Evolutionary conservation across 2,888 invertebrate genomes (phyloP).

Genomic region (Xanthia togata): DNA sequence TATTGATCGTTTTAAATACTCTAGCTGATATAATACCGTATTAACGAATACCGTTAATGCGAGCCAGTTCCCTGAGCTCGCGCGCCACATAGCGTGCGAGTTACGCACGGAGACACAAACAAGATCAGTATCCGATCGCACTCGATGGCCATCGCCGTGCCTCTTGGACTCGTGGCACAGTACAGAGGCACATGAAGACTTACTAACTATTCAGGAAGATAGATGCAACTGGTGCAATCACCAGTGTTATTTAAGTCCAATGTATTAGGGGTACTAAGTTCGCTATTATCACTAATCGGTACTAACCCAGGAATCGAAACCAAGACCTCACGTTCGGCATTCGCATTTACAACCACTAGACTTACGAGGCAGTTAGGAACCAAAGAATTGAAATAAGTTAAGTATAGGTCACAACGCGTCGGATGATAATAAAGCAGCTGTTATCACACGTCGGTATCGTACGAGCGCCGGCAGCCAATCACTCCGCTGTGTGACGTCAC

Average conservation of each 20-base stretch:
- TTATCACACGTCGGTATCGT: neutral
- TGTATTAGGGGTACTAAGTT: neutral
- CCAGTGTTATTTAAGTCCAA: neutral
- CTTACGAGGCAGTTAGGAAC: neutral
- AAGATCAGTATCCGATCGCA: neutral
- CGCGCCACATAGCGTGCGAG: neutral
- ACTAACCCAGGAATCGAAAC: neutral
- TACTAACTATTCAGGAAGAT: neutral
- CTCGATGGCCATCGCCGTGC: neutral
- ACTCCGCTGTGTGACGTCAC: slow-evolving; percentile 15
- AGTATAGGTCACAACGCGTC: neutral
- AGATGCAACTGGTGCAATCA: neutral
- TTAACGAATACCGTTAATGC: too few relatives aligned
- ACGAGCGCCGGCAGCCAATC: slow-evolving; percentile 19
- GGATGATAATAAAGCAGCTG: slow-evolving; percentile 2
- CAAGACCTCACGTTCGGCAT: neutral
- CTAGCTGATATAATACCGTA: too few relatives aligned
- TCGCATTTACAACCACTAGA: neutral
- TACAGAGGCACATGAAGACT: too few relatives aligned
- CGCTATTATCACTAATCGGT: neutral
- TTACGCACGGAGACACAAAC: neutral
- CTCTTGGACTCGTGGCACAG: neutral
- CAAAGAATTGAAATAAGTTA: neutral
- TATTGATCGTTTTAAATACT: too few relatives aligned
- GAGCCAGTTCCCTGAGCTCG: neutral